phyloP scores from a whole-genome alignment of 2,888 invertebrate species.

The Pantelozetes paolii region DNA sequence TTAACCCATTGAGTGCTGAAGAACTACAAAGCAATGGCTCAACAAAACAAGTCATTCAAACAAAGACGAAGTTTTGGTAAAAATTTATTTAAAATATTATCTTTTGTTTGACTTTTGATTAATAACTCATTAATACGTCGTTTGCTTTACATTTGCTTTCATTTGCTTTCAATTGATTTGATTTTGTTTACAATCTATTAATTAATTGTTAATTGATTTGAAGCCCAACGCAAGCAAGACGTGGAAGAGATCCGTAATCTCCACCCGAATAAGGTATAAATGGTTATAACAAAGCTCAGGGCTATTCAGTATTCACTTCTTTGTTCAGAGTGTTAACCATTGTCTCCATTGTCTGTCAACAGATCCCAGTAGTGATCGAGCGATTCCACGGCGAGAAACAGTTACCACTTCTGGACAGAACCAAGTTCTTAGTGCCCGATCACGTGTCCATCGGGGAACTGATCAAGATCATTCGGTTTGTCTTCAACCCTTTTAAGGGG shows the following conservation, averaged over 20 bases:
- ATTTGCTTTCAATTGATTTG: background rate
- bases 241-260: conserved; percentile 57
- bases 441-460: conserved; percentile 59
- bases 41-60: conserved; percentile 49
- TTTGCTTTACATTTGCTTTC: background rate
- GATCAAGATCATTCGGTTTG: conserved; percentile 58
- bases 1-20: background rate
- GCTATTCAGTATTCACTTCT: background rate
- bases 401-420: conserved; percentile 57
- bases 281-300: conserved; percentile 51
- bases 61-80: conserved; percentile 52
- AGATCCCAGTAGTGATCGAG: conserved; percentile 57
- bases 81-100: conserved; percentile 38
- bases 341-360: conserved; percentile 40
- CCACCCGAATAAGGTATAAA: conserved; percentile 57
- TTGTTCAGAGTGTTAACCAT: no score
- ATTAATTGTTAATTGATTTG: background rate
- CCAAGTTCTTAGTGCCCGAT: conserved; percentile 60
- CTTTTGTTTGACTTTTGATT: background rate
- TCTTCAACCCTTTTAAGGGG: background rate
- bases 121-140: no score
- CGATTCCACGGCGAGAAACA: conserved; percentile 57
- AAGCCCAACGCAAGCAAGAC: conserved; percentile 57
- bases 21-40: background rate
- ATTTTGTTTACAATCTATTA: background rate